A percentile compares a stretch with the other conserved stretches of the same genome.
These are phyloP conservation scores for Miichthys miiuy DNA, from an alignment of 2,797 vertebrate species.

Conservation along the genomic window DNA sequence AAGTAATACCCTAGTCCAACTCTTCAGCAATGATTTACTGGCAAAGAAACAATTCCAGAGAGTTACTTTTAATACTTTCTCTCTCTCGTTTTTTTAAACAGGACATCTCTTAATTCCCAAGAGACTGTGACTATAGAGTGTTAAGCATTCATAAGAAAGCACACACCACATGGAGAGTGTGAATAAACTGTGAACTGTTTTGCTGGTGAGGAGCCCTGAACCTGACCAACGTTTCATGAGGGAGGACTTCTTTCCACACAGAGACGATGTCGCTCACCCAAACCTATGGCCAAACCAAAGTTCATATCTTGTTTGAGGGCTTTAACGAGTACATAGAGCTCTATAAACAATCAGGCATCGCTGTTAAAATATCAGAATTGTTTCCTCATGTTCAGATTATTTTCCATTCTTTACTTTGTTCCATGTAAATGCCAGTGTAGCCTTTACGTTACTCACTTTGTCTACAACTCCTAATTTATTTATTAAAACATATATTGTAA, in stretches of 20 bases:
- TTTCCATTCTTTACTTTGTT: constrained; percentile 28
- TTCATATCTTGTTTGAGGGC: constrained; percentile 26
- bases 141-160: constrained; percentile 70
- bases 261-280: constrained; percentile 72
- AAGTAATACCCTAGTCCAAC: constrained; percentile 19
- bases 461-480: constrained; percentile 70
- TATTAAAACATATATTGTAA: constrained; percentile 63
- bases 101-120: constrained; percentile 83
- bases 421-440: constrained; percentile 38
- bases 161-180: constrained; percentile 60
- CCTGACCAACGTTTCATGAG: constrained; percentile 74
- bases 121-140: constrained; percentile 74
- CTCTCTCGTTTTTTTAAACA: constrained; percentile 82
- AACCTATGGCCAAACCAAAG: constrained; percentile 48
- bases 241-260: constrained; percentile 71
- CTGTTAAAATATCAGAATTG: constrained; percentile 28
- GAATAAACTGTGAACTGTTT: constrained; percentile 79
- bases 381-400: constrained; percentile 33
- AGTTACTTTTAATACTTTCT: constrained; percentile 78
- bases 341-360: constrained; percentile 1
- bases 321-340: constrained; percentile 8
- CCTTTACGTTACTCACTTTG: constrained; percentile 21
- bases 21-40: constrained; percentile 45
- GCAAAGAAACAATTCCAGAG: constrained; percentile 27
- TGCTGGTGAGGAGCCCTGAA: constrained; percentile 76